phyloP scores from a whole-genome alignment of 2,113 vertebrate species.

The Tachycineta bicolor region DNA sequence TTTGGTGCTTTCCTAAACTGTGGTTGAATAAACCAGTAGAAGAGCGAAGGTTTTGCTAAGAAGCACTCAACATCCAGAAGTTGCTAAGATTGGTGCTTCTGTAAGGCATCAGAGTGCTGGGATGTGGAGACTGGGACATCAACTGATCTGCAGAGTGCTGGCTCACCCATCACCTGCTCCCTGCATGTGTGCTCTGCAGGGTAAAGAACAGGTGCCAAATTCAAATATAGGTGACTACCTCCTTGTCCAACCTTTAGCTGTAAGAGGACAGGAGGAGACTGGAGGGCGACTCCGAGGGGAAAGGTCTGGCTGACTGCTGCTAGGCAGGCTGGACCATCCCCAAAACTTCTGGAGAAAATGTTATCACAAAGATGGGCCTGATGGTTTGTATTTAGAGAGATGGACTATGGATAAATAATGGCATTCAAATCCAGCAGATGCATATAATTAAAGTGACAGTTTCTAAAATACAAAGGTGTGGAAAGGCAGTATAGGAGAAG shows the following conservation, averaged over 20 bases:
- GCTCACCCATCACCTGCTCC: not conserved
- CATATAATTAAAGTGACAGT: fast-evolving
- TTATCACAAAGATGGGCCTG: not conserved
- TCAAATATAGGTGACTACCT: not conserved
- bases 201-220: not conserved
- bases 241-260: too few relatives aligned
- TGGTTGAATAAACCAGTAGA: not conserved
- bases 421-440: not conserved
- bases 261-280: not conserved
- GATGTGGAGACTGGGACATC: not conserved
- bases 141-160: not conserved
- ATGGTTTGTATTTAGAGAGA: not conserved
- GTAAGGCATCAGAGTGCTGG: not conserved
- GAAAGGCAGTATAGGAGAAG: not conserved
- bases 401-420: not conserved
- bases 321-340: not conserved
- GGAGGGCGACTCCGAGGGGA: not conserved
- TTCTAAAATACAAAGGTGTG: not conserved
- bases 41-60: not conserved
- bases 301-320: not conserved
- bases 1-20: not conserved
- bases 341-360: not conserved
- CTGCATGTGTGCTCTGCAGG: fast-evolving
- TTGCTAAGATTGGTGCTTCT: not conserved
- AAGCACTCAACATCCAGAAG: not conserved